Evolutionary conservation across 2,888 invertebrate genomes (phyloP).

Genomic region (Drosophila limbata): DNA sequence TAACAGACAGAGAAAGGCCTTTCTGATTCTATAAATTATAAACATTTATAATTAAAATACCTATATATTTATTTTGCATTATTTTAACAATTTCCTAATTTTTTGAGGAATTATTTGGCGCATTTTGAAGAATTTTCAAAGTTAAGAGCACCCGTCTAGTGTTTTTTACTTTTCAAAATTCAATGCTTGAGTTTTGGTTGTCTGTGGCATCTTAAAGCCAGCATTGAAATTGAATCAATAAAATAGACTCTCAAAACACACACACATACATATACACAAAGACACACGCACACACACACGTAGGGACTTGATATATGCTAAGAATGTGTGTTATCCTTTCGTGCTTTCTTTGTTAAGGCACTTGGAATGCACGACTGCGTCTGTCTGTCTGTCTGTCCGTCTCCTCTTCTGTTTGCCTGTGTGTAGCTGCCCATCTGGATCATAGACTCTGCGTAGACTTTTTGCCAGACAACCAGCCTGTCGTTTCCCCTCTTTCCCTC

Average conservation of each 20-base stretch:
- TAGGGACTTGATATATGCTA: not conserved
- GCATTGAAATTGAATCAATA: conserved; percentile 45
- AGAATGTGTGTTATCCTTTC: conserved; percentile 23
- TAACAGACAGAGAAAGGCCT: not conserved
- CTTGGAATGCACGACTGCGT: conserved; percentile 61
- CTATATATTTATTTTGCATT: too few species aligned
- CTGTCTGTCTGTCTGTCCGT: conserved; percentile 2
- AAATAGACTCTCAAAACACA: conserved; percentile 26
- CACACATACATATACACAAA: not conserved
- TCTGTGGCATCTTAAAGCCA: not conserved
- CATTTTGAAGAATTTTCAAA: too few species aligned
- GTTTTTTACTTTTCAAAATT: not conserved
- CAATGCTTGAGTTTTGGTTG: not conserved
- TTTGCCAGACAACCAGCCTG: conserved; percentile 25
- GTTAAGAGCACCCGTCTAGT: too few species aligned
- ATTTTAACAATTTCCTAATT: too few species aligned
- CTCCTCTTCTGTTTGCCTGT: too few species aligned
- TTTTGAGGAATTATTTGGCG: too few species aligned
- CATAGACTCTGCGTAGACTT: conserved; percentile 12
- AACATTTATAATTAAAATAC: too few species aligned
- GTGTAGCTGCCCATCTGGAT: conserved; percentile 19
- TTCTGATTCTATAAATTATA: too few species aligned
- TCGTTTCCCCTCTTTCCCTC: not conserved
- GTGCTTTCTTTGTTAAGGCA: conserved; percentile 22
- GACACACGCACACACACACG: not conserved